phyloP scores from a whole-genome alignment of 1,140 invertebrate genomes.

The Lordiphosa mommai region DNA sequence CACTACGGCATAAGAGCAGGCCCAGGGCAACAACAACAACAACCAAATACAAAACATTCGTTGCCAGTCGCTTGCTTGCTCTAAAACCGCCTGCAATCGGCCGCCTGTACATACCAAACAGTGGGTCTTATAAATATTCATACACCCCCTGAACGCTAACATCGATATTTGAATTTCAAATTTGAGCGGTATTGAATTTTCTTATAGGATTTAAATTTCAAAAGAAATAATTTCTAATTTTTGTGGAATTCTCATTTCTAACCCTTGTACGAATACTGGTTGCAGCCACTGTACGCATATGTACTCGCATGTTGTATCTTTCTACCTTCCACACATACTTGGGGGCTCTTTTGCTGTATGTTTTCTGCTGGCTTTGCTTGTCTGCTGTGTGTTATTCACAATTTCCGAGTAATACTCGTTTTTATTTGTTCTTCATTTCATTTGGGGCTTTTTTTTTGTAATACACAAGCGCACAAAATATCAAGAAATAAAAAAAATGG shows the following conservation, averaged over 20 bases:
- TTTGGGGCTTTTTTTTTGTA: conserved; percentile 17
- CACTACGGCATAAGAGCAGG: conserved; percentile 37
- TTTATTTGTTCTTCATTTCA: conserved; percentile 45
- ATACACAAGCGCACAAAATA: conserved; percentile 18
- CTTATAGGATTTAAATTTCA: too few species aligned
- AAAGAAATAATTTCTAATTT: too few species aligned
- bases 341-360: conserved; percentile 5
- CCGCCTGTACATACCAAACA: conserved; percentile 6
- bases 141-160: neutral
- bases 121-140: neutral
- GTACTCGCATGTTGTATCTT: neutral
- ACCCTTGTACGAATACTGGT: neutral
- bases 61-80: conserved; percentile 15
- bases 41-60: conserved; percentile 16
- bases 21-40: conserved; percentile 53
- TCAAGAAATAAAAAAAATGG: conserved; percentile 41
- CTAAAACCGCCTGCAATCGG: conserved; percentile 35
- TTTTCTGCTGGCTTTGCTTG: conserved; percentile 9
- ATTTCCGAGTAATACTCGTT: conserved; percentile 73
- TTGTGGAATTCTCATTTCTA: too few species aligned
- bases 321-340: conserved; percentile 5
- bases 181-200: too few species aligned
- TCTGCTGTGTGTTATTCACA: conserved; percentile 61
- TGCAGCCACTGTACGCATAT: conserved; percentile 1
- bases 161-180: too few species aligned